phyloP scores from a whole-genome alignment of 2,113 vertebrate species.

The Oenanthe oenanthe region DNA sequence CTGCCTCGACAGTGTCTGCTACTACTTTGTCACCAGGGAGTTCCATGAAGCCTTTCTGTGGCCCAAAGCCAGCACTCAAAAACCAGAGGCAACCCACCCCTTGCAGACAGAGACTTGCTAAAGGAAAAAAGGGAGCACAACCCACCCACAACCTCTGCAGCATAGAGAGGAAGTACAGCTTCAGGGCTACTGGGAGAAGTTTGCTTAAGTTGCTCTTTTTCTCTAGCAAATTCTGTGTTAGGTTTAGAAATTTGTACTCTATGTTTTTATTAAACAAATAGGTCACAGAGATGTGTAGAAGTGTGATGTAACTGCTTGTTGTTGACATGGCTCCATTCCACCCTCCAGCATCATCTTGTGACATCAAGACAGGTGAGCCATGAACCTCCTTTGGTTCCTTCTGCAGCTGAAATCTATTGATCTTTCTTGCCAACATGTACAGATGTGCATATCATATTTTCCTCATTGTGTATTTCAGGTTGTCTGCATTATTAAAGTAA shows the following conservation, averaged over 20 bases:
- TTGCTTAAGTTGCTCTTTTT: background rate
- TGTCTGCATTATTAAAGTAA: background rate
- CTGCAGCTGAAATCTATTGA: background rate
- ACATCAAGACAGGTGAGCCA: background rate
- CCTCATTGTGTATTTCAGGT: background rate
- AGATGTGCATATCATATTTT: background rate
- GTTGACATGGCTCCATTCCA: background rate
- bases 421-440: background rate
- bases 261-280: background rate
- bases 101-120: background rate
- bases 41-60: constrained; percentile 49
- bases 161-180: background rate
- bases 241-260: background rate
- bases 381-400: background rate
- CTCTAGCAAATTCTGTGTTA: background rate
- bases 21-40: constrained; percentile 75
- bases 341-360: background rate
- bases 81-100: background rate
- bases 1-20: constrained; percentile 77
- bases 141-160: background rate
- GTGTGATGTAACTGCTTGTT: background rate
- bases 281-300: background rate
- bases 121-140: background rate
- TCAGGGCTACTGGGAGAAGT: background rate
- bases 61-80: background rate